These are phyloP conservation scores for Calliopum simillimum DNA, from an alignment of 2,888 invertebrate genomes.

Conservation along the genomic window DNA sequence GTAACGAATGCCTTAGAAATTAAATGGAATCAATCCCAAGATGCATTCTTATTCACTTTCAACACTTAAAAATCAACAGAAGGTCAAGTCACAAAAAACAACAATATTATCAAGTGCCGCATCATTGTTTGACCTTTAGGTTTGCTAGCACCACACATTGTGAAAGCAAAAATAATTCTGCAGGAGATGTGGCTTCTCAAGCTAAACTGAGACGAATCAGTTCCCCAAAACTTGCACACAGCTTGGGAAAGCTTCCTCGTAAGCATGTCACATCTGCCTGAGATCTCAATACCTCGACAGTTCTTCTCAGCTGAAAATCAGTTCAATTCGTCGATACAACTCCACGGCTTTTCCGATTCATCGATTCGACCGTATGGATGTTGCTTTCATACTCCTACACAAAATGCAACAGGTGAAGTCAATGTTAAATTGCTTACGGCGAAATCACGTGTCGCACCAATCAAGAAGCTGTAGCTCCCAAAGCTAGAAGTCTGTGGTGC, in stretches of 20 bases:
- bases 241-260: too few species aligned
- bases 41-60: conserved; percentile 22
- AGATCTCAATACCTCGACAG: too few species aligned
- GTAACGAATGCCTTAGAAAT: conserved; percentile 22
- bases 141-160: conserved; percentile 18
- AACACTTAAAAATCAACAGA: neutral
- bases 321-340: neutral
- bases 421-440: neutral
- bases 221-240: too few species aligned
- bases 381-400: neutral
- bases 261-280: too few species aligned
- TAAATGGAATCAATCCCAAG: conserved; percentile 28
- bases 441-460: conserved; percentile 2
- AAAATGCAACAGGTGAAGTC: neutral
- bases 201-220: conserved; percentile 23
- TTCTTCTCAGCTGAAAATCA: too few species aligned
- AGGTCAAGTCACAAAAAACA: conserved; percentile 5
- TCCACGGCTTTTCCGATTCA: neutral
- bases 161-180: conserved; percentile 18
- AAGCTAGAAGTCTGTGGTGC: neutral
- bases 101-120: conserved; percentile 34
- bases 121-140: conserved; percentile 39
- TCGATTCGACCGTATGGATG: neutral
- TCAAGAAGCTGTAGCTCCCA: neutral
- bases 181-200: conserved; percentile 31